phyloP scores from a whole-genome alignment of 2,113 vertebrate species.

The Planiliza haematocheilus region DNA sequence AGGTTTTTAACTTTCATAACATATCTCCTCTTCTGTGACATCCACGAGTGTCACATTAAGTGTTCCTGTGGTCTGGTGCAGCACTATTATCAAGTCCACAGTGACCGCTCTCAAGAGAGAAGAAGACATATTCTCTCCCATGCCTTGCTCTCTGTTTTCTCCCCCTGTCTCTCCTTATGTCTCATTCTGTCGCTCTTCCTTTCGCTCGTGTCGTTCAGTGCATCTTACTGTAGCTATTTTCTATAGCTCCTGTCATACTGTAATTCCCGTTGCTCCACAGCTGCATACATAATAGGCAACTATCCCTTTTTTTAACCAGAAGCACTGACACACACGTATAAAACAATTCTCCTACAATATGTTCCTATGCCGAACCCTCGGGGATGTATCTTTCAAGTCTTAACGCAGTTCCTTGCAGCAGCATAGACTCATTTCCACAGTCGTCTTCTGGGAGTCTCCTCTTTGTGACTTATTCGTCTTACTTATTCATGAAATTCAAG shows the following conservation, averaged over 20 bases:
- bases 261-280: constrained; percentile 57
- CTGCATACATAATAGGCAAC: constrained; percentile 73
- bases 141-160: not conserved
- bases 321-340: constrained; percentile 28
- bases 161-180: constrained; percentile 10
- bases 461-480: constrained; percentile 57
- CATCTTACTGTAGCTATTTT: constrained; percentile 44
- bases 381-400: constrained; percentile 45
- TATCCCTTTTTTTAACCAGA: constrained; percentile 13
- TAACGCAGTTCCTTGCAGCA: constrained; percentile 32
- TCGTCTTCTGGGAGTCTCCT: constrained; percentile 44
- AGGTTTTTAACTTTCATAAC: not conserved
- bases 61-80: constrained; percentile 23
- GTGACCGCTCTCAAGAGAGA: constrained; percentile 3
- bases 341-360: constrained; percentile 29
- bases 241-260: constrained; percentile 42
- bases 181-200: constrained; percentile 9
- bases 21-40: constrained; percentile 10
- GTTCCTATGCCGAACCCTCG: constrained; percentile 18
- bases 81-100: constrained; percentile 11
- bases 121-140: not conserved
- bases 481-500: constrained; percentile 69
- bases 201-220: not conserved
- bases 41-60: constrained; percentile 25
- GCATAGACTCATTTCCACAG: constrained; percentile 44